Evolutionary conservation across 2,113 vertebrate genomes (phyloP).

Genomic region (Albula goreensis): DNA sequence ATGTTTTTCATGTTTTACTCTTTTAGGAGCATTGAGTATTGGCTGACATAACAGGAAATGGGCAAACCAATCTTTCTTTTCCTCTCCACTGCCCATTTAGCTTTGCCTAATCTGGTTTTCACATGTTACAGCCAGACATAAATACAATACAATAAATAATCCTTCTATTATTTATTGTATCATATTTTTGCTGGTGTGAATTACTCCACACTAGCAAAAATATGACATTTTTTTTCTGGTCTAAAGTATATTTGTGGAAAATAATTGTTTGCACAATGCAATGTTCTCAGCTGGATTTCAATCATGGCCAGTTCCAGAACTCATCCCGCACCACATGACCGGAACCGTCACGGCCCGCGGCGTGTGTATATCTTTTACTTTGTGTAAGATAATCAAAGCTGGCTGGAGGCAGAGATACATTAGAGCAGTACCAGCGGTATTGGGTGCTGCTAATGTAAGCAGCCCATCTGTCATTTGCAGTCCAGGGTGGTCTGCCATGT

Average conservation of each 20-base stretch:
- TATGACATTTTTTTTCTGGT: not conserved
- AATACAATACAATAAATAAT: slow-evolving; percentile 4
- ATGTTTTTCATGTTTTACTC: not conserved
- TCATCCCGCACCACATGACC: not conserved
- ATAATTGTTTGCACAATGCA: not conserved
- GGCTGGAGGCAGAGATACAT: slow-evolving; percentile 28
- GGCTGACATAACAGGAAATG: slow-evolving; percentile 3
- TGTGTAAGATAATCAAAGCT: not conserved
- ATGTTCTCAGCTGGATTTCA: not conserved
- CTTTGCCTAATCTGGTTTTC: not conserved
- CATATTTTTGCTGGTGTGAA: not conserved
- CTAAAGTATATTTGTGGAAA: not conserved
- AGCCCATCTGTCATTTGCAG: slow-evolving; percentile 28
- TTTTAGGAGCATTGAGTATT: not conserved
- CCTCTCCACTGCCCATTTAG: not conserved
- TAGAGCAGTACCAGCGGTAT: slow-evolving; percentile 13
- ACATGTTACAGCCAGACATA: not conserved
- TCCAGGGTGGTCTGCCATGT: not conserved
- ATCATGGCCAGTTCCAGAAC: not conserved
- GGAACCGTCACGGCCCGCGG: not conserved
- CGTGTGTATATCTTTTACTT: not conserved
- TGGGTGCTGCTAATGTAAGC: slow-evolving; percentile 31
- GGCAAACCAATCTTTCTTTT: not conserved
- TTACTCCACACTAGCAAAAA: not conserved
- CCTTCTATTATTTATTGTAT: not conserved